Base-by-base conservation (phyloP, 1,140 invertebrate genomes). In the Whitmania pigra region DNA sequence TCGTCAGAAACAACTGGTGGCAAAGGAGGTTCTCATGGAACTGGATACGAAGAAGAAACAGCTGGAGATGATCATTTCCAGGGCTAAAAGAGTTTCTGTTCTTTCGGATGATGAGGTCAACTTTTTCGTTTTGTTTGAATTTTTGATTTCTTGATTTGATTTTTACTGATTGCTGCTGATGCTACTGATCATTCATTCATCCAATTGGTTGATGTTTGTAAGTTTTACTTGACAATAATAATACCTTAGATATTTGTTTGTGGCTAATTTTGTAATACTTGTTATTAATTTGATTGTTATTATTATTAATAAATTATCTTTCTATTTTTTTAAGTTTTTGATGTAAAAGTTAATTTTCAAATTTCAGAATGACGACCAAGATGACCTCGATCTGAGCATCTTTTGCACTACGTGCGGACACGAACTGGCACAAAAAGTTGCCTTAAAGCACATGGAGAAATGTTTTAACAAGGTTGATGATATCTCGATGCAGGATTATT, bases 401-500 rank as follows among this genome's bases (percentile, higher is more conserved):
- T 94, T 94, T 78, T 98, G 94, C 82, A 92, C 97, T 18, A 96
- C 94, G 0, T 98, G 94, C 84, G 94, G 94, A 0, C 91, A 92
- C 80, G 93, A 96, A 82, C 89, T 97, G 67, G 89, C 91, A 78
- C 89, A 81, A 69, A 83, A 80, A 74, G 91, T 89, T 0, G 93
- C 92, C 0, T 88, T 96, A 11, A 92, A 92, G 78, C 94, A 85
- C 73, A 83, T 84, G 78, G 82, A 84, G 67, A 81, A 79, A 73
- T 85, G 84, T 74, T 85, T 83, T 75, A 91, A 94, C 76, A 96
- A 96, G 83, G 87, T 88, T 63, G 57, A 15, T 63, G 22, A 25
- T 63, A 11, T 63, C 9, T 49, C 9, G 13, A 43, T 43, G 5
- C 5, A 6, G 13, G 40, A 43, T 43, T 43, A 43, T 6, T 43